Conservation (phyloP, 2,888 invertebrate species). For the Leptinotarsa peninsularis region DNA sequence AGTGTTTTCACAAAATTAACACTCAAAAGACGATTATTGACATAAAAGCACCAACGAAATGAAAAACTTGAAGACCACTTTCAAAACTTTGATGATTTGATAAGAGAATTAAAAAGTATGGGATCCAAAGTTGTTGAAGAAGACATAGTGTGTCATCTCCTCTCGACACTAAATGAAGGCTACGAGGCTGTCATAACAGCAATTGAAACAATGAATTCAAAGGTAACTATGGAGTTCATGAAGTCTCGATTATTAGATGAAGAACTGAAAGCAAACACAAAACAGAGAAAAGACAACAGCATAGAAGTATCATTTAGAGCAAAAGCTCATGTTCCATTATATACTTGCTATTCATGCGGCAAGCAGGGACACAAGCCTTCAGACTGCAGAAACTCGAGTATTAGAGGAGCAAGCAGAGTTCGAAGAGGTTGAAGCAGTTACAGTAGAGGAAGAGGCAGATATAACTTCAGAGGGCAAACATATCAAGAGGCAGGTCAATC, state of each 20-base stretch:
- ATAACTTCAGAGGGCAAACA: background rate
- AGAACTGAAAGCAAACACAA: slow-evolving; percentile 41
- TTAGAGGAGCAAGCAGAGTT: background rate
- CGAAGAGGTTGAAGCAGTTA: background rate
- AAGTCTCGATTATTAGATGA: slow-evolving; percentile 46
- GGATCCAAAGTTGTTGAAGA: slow-evolving; percentile 48
- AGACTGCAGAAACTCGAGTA: too few relatives aligned
- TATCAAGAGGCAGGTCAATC: slow-evolving; percentile 4
- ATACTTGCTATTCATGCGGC: slow-evolving; percentile 33
- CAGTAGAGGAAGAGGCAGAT: background rate
- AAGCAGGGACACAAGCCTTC: slow-evolving; percentile 27
- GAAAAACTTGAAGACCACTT: slow-evolving; percentile 49
- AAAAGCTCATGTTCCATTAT: background rate
- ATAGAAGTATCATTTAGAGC: slow-evolving; percentile 29
- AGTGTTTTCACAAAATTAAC: slow-evolving; percentile 45
- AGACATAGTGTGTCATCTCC: slow-evolving; percentile 34
- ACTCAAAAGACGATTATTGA: slow-evolving; percentile 43
- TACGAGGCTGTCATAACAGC: slow-evolving; percentile 50
- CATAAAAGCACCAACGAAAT: slow-evolving; percentile 39
- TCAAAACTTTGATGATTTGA: slow-evolving; percentile 47
- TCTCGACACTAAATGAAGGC: slow-evolving; percentile 43
- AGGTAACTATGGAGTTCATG: slow-evolving; percentile 48
- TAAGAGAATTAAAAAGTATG: slow-evolving; percentile 44
- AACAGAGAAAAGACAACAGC: slow-evolving; percentile 10
- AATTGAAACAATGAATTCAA: slow-evolving; percentile 47